Conservation (phyloP, 2,797 vertebrate species). For the Sciaenops ocellatus region DNA sequence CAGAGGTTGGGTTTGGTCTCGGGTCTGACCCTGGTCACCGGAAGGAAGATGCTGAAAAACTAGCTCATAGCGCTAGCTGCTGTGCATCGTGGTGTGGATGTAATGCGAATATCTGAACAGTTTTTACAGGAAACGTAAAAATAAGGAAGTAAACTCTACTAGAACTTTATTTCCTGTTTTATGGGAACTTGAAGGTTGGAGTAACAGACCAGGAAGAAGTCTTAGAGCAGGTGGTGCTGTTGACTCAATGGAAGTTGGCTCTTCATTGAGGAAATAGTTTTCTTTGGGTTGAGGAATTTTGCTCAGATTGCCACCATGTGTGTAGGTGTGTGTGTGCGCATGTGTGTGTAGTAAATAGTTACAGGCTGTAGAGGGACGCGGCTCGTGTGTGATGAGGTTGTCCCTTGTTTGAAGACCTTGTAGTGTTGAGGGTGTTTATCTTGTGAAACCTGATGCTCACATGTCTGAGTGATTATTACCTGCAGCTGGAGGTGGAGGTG, state of each 20-base stretch:
- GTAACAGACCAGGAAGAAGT: not conserved
- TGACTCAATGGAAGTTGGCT: conserved; percentile 53
- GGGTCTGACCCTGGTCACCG: too few species aligned
- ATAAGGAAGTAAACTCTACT: too few species aligned
- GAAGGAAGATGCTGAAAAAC: too few species aligned
- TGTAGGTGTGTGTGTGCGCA: conserved; percentile 11
- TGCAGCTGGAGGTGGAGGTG: conserved; percentile 14
- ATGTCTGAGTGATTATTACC: conserved; percentile 41
- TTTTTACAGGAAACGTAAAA: too few species aligned
- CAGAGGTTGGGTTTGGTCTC: too few species aligned
- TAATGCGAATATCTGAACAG: too few species aligned
- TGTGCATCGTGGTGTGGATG: too few species aligned
- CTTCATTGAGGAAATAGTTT: conserved; percentile 79
- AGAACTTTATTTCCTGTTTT: too few species aligned
- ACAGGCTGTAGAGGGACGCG: not conserved
- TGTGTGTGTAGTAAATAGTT: not conserved
- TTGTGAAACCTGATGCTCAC: not conserved
- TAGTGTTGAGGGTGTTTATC: conserved; percentile 17
- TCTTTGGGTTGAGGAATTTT: conserved; percentile 52
- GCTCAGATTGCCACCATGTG: not conserved
- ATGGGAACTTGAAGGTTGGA: not conserved
- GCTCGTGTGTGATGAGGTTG: conserved; percentile 21
- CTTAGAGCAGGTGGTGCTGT: conserved; percentile 3
- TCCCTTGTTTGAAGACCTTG: not conserved
- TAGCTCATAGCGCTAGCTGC: too few species aligned